phyloP scores from a whole-genome alignment of 2,888 invertebrate species.

The Amblyteles armatorius region DNA sequence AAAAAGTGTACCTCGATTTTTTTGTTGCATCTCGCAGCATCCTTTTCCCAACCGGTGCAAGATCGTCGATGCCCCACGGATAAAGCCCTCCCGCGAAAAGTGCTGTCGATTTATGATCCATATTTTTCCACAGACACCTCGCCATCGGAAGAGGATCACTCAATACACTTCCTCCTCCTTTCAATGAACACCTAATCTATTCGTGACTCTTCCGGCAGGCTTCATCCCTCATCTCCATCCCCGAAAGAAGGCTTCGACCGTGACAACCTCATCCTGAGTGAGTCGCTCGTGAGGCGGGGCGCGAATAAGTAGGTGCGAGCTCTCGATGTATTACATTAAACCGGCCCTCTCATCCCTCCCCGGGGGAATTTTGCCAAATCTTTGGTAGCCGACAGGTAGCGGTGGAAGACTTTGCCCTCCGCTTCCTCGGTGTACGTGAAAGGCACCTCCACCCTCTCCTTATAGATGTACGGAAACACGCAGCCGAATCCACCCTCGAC shows the following conservation, averaged over 20 bases:
- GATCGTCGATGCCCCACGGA: neutral
- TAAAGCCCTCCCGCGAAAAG: neutral
- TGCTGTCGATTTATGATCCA: neutral
- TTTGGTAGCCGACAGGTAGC: conserved; percentile 64
- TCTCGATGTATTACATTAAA: conserved; percentile 6
- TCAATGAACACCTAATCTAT: neutral
- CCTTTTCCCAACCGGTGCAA: neutral
- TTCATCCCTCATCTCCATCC: conserved; percentile 39
- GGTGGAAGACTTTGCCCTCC: conserved; percentile 47
- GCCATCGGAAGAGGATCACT: neutral
- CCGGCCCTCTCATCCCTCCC: conserved; percentile 45
- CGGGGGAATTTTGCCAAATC: conserved; percentile 66
- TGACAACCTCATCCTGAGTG: conserved; percentile 58
- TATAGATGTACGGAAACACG: conserved; percentile 15
- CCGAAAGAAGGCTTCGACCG: conserved; percentile 14
- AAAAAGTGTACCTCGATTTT: neutral
- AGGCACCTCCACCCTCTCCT: neutral
- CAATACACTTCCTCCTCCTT: conserved; percentile 6
- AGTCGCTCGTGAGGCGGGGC: conserved; percentile 37
- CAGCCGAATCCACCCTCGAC: neutral
- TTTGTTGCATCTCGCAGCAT: neutral
- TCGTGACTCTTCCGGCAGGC: conserved; percentile 5
- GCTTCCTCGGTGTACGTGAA: neutral
- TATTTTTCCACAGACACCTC: neutral
- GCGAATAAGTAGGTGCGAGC: conserved; percentile 53